A percentile compares a stretch with the other conserved stretches of the same genome.
Evolutionary conservation across 2,888 invertebrate species (phyloP).

Genomic region (Matsumyia berberina): DNA sequence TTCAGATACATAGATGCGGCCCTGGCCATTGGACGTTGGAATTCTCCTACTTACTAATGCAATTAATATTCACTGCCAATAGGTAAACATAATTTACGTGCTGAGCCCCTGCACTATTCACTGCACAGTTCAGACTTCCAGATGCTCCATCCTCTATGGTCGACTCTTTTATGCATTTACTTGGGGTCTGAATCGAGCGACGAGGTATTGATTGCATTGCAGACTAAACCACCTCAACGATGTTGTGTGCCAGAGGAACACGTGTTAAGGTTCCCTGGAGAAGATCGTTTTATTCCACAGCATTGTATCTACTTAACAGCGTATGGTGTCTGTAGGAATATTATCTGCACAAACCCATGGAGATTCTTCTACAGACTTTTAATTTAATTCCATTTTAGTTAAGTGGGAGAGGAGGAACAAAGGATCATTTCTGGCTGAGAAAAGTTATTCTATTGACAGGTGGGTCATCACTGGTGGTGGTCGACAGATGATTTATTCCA

Average conservation of each 20-base stretch:
- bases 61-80: conserved; percentile 84
- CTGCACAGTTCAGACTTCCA: conserved; percentile 51
- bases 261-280: conserved; percentile 53
- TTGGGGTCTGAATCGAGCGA: conserved; percentile 31
- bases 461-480: conserved; percentile 27
- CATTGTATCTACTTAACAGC: conserved; percentile 6
- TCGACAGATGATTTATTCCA: conserved; percentile 14
- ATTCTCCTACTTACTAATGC: conserved; percentile 79
- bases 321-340: background rate
- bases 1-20: conserved; percentile 17
- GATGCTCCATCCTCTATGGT: conserved; percentile 44
- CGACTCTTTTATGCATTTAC: conserved; percentile 23
- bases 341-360: conserved; percentile 17
- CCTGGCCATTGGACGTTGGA: conserved; percentile 33
- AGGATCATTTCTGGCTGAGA: conserved; percentile 26
- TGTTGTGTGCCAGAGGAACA: conserved; percentile 64
- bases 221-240: conserved; percentile 55
- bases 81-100: conserved; percentile 84
- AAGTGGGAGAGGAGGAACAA: conserved; percentile 12
- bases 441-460: conserved; percentile 43
- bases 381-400: conserved; percentile 43
- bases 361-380: conserved; percentile 37
- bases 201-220: conserved; percentile 68
- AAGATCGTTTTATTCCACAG: conserved; percentile 46
- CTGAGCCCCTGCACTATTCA: conserved; percentile 78